Percentiles rank a stretch among this genome's conserved stretches.
These are phyloP conservation scores for Mormoops blainvillei DNA, from an alignment of 2,113 vertebrate species.

Conservation along the genomic window DNA sequence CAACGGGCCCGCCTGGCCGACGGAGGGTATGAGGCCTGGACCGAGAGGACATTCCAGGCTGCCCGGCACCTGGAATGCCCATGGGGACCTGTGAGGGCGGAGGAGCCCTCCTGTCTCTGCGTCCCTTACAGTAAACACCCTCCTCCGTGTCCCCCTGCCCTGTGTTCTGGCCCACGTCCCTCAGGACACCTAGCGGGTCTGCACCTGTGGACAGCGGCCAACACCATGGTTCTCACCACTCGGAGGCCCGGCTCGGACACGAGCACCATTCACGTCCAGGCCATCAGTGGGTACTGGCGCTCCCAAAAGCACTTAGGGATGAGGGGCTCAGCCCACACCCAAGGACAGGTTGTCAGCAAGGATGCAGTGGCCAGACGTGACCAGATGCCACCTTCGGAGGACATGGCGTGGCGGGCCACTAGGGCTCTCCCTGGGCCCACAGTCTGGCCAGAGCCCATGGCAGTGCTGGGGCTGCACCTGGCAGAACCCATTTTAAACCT, in stretches of 20 bases:
- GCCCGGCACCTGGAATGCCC: too few relatives aligned
- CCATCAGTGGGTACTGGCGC: too few relatives aligned
- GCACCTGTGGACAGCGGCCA: background rate
- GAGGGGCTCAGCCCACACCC: background rate
- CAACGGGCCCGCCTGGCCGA: too few relatives aligned
- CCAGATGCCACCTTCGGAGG: background rate
- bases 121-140: accelerated
- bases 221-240: background rate
- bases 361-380: background rate
- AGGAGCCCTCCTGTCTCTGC: too few relatives aligned
- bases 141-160: accelerated
- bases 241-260: background rate
- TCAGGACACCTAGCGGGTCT: background rate
- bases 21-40: too few relatives aligned
- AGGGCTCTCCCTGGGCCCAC: too few relatives aligned
- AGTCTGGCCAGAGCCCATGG: background rate
- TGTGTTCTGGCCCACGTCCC: accelerated
- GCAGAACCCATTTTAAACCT: too few relatives aligned
- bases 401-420: background rate
- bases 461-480: background rate
- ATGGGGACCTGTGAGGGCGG: too few relatives aligned
- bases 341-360: background rate
- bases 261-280: background rate
- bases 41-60: too few relatives aligned
- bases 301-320: too few relatives aligned